These are phyloP conservation scores for Tachycineta bicolor DNA, from an alignment of 2,113 vertebrate species.

Conservation along the genomic window DNA sequence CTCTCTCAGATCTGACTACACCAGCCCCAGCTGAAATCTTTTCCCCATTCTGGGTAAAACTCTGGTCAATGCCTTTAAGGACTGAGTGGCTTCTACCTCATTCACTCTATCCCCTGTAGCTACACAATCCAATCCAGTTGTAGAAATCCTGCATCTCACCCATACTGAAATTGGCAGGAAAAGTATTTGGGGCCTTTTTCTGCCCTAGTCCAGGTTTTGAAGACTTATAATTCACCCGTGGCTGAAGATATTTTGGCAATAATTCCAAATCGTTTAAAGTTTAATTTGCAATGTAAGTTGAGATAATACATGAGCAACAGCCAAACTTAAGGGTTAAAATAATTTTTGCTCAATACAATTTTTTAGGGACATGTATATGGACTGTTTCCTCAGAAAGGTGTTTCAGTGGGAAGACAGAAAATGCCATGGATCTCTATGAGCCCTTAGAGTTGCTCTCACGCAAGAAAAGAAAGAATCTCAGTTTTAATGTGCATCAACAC, in stretches of 20 bases:
- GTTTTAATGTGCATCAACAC: neutral
- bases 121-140: neutral
- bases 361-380: neutral
- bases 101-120: neutral
- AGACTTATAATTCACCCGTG: neutral
- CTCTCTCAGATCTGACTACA: slow-evolving; percentile 14
- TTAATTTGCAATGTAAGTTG: neutral
- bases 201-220: neutral
- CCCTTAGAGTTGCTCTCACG: neutral
- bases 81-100: neutral
- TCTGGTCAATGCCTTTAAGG: neutral
- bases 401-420: neutral
- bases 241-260: neutral
- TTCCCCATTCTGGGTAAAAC: neutral
- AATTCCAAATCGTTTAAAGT: neutral
- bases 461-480: neutral
- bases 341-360: neutral
- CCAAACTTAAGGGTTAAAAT: neutral
- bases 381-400: neutral
- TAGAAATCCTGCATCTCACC: neutral
- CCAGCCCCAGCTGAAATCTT: neutral
- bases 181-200: neutral
- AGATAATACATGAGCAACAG: neutral
- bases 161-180: neutral
- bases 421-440: neutral